These are phyloP conservation scores for Apis dorsata DNA, from an alignment of 1,140 invertebrate genomes.

Conservation along the genomic window DNA sequence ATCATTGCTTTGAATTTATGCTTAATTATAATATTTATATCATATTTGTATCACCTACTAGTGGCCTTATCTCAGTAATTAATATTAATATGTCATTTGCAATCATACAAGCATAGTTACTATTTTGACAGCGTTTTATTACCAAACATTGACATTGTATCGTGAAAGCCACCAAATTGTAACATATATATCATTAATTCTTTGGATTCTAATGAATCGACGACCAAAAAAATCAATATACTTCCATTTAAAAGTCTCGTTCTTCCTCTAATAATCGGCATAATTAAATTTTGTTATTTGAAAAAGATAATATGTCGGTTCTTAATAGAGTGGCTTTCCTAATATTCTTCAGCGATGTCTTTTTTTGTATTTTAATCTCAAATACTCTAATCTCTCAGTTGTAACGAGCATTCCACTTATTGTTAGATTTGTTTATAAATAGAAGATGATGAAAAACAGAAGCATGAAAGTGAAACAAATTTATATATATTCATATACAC, in stretches of 20 bases:
- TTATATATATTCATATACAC: slow-evolving; percentile 64
- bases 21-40: slow-evolving; percentile 77
- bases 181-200: slow-evolving; percentile 15
- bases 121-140: slow-evolving; percentile 66
- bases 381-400: slow-evolving; percentile 58
- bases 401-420: slow-evolving; percentile 74
- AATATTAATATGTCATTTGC: slow-evolving; percentile 70
- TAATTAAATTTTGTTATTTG: slow-evolving; percentile 13
- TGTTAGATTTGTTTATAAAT: slow-evolving; percentile 49
- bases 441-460: slow-evolving; percentile 48
- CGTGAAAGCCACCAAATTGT: slow-evolving; percentile 41
- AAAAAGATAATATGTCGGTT: slow-evolving; percentile 20
- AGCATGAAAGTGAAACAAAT: slow-evolving; percentile 62
- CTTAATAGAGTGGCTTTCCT: slow-evolving; percentile 43
- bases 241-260: slow-evolving; percentile 56
- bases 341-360: slow-evolving; percentile 12
- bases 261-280: slow-evolving; percentile 59
- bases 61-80: slow-evolving; percentile 79
- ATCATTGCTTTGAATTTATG: slow-evolving; percentile 70
- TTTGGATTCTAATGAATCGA: slow-evolving; percentile 34
- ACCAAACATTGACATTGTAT: slow-evolving; percentile 39
- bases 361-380: slow-evolving; percentile 35
- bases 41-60: slow-evolving; percentile 78
- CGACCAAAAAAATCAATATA: slow-evolving; percentile 41
- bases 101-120: slow-evolving; percentile 64